phyloP scores from a whole-genome alignment of 2,113 vertebrate species.

The Ibidorhyncha struthersii region DNA sequence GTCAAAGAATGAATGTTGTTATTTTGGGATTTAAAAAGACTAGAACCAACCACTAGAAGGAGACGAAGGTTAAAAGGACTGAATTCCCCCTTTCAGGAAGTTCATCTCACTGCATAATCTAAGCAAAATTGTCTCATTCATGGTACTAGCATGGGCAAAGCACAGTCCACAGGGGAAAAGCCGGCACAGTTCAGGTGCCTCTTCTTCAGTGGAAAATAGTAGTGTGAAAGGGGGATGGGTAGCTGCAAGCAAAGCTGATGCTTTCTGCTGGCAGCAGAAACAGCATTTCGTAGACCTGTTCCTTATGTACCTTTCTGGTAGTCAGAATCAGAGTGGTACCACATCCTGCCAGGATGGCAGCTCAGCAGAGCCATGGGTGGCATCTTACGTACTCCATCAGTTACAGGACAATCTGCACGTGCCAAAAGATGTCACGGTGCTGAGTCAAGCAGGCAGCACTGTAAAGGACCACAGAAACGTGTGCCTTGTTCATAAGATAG shows the following conservation, averaged over 20 bases:
- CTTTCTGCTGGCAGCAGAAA: background rate
- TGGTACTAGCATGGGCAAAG: background rate
- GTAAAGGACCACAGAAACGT: background rate
- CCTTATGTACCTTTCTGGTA: background rate
- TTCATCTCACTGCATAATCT: background rate
- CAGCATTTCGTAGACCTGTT: background rate
- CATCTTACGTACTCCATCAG: background rate
- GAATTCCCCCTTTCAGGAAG: background rate
- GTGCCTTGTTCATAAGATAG: background rate
- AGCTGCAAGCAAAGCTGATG: background rate
- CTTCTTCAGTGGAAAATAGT: background rate
- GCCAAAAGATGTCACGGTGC: background rate
- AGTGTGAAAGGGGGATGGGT: background rate
- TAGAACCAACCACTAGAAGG: background rate
- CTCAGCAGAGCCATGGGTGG: background rate
- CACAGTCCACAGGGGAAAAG: background rate
- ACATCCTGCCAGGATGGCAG: background rate
- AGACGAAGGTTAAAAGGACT: background rate
- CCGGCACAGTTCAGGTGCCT: background rate
- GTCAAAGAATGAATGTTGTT: background rate
- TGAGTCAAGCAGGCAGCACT: background rate
- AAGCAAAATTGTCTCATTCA: background rate
- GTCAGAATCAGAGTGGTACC: background rate
- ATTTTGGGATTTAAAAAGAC: background rate
- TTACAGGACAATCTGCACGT: fast-evolving